Conservation (phyloP, 2,797 vertebrate species). For the Lutra lutra region DNA sequence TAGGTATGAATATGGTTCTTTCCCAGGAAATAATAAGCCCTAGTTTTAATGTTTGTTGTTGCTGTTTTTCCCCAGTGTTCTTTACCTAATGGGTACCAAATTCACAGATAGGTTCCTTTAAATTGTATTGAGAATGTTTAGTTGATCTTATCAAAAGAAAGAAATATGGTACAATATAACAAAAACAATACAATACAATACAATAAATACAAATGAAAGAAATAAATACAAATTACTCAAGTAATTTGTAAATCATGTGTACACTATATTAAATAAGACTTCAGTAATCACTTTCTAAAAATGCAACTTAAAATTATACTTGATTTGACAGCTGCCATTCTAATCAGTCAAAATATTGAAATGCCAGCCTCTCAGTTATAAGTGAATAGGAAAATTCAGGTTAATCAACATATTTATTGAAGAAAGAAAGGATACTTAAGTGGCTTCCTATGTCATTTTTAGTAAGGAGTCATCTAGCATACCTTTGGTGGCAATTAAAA, state of each 20-base stretch:
- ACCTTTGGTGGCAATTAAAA: neutral
- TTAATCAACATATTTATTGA: neutral
- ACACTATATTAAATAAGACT: conserved; percentile 16
- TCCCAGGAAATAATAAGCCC: neutral
- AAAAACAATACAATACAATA: no score
- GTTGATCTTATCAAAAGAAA: neutral
- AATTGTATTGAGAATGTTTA: neutral
- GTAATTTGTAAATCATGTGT: conserved; percentile 54
- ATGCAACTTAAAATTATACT: conserved; percentile 61
- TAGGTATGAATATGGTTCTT: neutral
- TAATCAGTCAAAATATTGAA: conserved; percentile 76
- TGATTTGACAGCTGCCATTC: conserved; percentile 76
- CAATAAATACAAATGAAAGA: neutral
- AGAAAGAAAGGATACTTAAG: neutral
- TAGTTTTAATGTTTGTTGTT: neutral
- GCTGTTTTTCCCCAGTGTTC: neutral
- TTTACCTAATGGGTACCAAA: neutral
- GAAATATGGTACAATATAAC: neutral
- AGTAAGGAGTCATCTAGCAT: neutral
- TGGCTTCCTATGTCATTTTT: neutral
- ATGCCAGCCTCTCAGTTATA: conserved; percentile 28
- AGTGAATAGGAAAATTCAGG: conserved; percentile 15
- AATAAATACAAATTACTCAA: neutral
- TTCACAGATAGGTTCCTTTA: neutral
- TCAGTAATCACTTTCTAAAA: conserved; percentile 66